Base-by-base conservation (phyloP, 2,888 invertebrate genomes). In the Therioaphis trifolii region DNA sequence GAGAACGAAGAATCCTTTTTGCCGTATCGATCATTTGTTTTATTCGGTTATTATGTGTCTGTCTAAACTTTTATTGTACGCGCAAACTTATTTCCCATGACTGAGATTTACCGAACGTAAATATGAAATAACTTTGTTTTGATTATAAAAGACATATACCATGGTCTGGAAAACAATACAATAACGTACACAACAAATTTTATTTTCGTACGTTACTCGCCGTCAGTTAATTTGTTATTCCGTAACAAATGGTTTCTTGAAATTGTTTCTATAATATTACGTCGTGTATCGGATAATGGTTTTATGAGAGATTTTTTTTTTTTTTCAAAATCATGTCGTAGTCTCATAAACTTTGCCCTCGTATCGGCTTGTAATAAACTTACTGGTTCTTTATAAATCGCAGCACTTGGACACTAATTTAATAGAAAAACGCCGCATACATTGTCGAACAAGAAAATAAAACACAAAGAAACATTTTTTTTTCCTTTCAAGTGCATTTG, bases 121-220 rank as follows among this genome's bases (percentile, higher is more conserved):
- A 77, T 77, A 63, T 35, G 35, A 77, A 77, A 77, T 49, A 77
- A 77, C 49, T 77, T 77, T 77, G 15, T 49, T 49, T 35, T 63
- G 27, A 63, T 76, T 76, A 76, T 46, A 76, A 76, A 76, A 46
- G 12, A 46, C 61, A 43, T 27, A 40, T 21, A 35, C 35, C 7
- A 0, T 21, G 12, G 35, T n/a, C 5, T 71, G 12, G 2, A 27
- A 27, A 29, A 58, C 75, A 40, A 14, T 40, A 9, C 12, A 11
- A n/a, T 43, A 15, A 21, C 11, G n/a, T 11, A 35, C 35, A 11
- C 55, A 74, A 74, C n/a, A 40, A 43, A 43, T 58, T 43, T 24
- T 58, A 75, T 15, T 15, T 46, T 75, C n/a, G 14, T 46, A 14
- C 27, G 9, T 46, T 76, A 63, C n/a, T 46, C 63, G n/a, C 43